phyloP scores from a whole-genome alignment of 64 coral and sea anemone genomes.

The Orbicella faveolata region DNA sequence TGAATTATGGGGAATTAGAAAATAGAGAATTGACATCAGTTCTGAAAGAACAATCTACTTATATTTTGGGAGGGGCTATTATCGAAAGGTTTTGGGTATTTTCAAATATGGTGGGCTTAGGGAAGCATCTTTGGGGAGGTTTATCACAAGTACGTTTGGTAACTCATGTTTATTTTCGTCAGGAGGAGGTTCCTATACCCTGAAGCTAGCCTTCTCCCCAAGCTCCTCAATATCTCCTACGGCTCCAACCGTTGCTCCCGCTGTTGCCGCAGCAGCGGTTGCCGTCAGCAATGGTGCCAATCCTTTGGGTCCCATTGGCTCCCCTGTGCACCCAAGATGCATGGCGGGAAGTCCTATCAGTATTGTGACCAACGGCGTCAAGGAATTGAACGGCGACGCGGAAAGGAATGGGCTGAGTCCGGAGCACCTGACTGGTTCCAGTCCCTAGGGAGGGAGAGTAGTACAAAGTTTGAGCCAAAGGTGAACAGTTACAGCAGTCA shows the following conservation, averaged over 20 bases:
- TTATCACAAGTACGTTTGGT: no score
- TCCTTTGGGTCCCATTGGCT: constrained; percentile 69
- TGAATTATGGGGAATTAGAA: no score
- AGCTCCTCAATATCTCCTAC: constrained; percentile 96
- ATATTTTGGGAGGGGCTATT: no score
- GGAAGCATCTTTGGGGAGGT: no score
- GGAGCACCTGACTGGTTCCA: constrained; percentile 43
- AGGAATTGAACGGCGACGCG: constrained; percentile 78
- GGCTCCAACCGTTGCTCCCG: constrained; percentile 96
- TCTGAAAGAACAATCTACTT: no score
- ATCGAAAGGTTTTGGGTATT: no score
- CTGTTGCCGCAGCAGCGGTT: constrained; percentile 93
- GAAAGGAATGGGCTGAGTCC: constrained; percentile 70
- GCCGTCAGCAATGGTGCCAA: constrained; percentile 70
- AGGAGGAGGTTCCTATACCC: constrained; percentile 95
- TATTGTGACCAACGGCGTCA: constrained; percentile 78
- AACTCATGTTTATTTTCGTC: not conserved
- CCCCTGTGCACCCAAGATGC: constrained; percentile 54
- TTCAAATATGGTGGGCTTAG: no score
- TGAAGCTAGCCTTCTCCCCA: constrained; percentile 97
- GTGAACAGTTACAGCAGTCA: not conserved
- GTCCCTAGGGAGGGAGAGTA: constrained; percentile 32
- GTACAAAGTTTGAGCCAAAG: not conserved
- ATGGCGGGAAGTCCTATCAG: constrained; percentile 56
- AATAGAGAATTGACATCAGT: no score